Evolutionary conservation across 2,113 vertebrate species (phyloP).

Genomic region (Myiopsitta monachus): DNA sequence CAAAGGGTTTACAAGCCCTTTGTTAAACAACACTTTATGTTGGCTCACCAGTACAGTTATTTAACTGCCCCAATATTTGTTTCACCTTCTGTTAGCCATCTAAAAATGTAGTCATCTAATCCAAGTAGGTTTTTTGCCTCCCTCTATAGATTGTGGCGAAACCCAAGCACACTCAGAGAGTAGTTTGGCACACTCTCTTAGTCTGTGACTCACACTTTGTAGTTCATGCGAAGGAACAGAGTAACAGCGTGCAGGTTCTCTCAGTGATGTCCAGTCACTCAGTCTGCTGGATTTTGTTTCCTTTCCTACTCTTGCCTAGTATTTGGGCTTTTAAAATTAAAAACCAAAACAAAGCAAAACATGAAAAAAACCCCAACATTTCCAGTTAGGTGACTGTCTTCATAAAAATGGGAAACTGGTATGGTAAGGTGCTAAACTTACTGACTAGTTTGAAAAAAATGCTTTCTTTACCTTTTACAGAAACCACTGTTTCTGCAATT

Average conservation of each 20-base stretch:
- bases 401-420: background rate
- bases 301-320: background rate
- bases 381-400: background rate
- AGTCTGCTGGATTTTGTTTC: background rate
- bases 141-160: background rate
- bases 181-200: background rate
- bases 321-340: background rate
- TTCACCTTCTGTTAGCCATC: background rate
- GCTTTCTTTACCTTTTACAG: background rate
- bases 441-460: background rate
- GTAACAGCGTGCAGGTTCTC: background rate
- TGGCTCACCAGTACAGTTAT: background rate
- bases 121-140: background rate
- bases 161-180: accelerated
- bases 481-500: background rate
- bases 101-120: background rate
- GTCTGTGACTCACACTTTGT: background rate
- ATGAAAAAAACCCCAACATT: background rate
- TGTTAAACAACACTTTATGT: background rate
- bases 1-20: background rate
- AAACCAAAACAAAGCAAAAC: background rate
- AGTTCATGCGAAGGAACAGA: background rate
- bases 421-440: background rate
- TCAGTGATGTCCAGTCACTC: background rate
- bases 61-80: background rate